Base-by-base conservation (phyloP, 2,113 vertebrate species). In the Mus pahari region DNA sequence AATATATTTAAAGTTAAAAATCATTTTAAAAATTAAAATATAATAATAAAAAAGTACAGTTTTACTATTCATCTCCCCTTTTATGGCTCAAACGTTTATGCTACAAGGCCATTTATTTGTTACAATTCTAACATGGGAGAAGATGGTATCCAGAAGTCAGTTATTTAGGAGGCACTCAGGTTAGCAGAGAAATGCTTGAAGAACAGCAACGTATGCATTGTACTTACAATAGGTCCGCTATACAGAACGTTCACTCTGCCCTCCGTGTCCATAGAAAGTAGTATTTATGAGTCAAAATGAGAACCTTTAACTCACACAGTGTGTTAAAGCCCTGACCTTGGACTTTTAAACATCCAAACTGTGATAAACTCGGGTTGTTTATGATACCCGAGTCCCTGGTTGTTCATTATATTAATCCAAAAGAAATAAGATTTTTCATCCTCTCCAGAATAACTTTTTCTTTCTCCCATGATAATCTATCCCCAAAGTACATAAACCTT, bases 91-190 rank as follows among this genome's bases (percentile, higher is more conserved):
- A 71, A 89, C 16, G 16, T 71, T 79, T 28, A 55, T 81, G 62
- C 39, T 33, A 33, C 7, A 22, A 5, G 4, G 28, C 2, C 31
- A 79, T 28, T 70, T 4, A 48, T 31, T 45, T 28, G 12, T 55
- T 68, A n/a, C 13, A 70, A 71, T 70, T 81, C n/a, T 48, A 28
- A 87, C 16, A 36, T 19, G 0, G 20, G 45, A 28, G n/a, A 4
- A 60, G 22, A 16, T 60, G 1, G 0, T n/a, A 68, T 45, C 22
- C 58, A 88, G n/a, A 93, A 7, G 5, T 68, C 45, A 28, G 5
- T 10, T 0, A 8, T 58, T 79, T 55, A 78, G 26, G 0, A 58
- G 36, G 0, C 70, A 0, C 55, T 79, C 4, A 1, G 1, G 31
- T 16, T 33, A 70, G 20, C 4, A 70, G 1, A 0, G 7, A 13